Evolutionary conservation across 2,888 invertebrate genomes (phyloP), one percentile per base, ranked within the genome.

Genomic region (Pollenia amentaria): DNA sequence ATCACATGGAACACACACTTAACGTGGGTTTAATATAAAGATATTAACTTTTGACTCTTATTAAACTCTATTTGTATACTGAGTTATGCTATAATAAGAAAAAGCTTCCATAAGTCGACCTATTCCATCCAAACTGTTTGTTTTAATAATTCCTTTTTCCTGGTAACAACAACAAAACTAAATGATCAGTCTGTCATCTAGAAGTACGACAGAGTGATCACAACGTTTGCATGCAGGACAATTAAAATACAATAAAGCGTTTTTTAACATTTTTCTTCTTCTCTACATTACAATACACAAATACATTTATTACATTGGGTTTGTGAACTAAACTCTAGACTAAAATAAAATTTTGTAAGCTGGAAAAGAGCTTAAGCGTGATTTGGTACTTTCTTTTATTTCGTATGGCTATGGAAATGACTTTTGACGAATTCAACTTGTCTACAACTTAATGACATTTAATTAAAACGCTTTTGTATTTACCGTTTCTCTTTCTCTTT

Each of bases 211-310:
- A 75, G n/a, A 65, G 42, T 64, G 29, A 72, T 73, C 81, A 57
- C 60, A 67, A 67, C 38, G 75, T 80, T 84, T 77, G 80, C 84
- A 73, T 86, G 80, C 80, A 81, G 88, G 87, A 89, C 88, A 89
- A 89, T 89, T 89, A 89, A 88, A 89, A 88, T 76, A 84, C 87
- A 87, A 89, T 89, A 88, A 88, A 87, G 79, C 84, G 29, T 87
- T 88, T 88, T 82, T 29, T 64, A 57, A 51, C 64, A 80, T 73
- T 84, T 77, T 48, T 44, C 48, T 57, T 55, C 72, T 77, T 29
- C 12, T 21, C 55, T 38, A 64, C 16, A 64, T 55, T 57, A 44
- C 40, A 73, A 42, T 16, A 18, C 48, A 18, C 48, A 51, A 2
- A 60, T 18, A 44, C 53, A 76, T 72, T 78, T 67, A 57, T 70